Conservation (phyloP, 37 sponge, comb jelly and placozoan species). For the Cladorhizidae sp. region DNA sequence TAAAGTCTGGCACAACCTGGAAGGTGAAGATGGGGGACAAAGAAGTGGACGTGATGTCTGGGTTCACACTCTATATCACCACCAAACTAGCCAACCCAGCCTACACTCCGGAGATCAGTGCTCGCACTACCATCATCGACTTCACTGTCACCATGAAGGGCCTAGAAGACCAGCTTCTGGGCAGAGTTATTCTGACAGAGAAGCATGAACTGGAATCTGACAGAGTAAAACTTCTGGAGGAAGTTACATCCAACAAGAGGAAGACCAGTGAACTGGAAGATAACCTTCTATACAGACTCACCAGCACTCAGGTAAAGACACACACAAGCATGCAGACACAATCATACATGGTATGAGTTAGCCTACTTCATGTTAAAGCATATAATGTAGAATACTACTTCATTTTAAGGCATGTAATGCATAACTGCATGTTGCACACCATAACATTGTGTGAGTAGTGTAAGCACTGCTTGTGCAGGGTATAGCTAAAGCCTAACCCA, state of each 20-base stretch:
- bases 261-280: constrained; percentile 99
- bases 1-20: constrained; percentile 85
- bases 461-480: no score
- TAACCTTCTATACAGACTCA: constrained; percentile 93
- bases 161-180: constrained; percentile 97
- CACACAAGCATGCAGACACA: not conserved
- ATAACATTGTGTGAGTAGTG: no score
- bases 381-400: not conserved
- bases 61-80: constrained; percentile 94
- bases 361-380: no score
- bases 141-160: constrained; percentile 99
- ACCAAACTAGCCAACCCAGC: constrained; percentile 97
- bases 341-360: no score
- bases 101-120: constrained; percentile 98
- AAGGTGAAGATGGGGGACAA: constrained; percentile 99
- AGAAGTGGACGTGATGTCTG: constrained; percentile 96
- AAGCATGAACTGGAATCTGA: constrained; percentile 97
- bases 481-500: no score
- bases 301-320: constrained; percentile 75
- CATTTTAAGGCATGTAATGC: no score
- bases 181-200: constrained; percentile 97
- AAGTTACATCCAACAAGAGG: constrained; percentile 93
- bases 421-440: not conserved
- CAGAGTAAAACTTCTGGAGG: constrained; percentile 91
- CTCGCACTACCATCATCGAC: constrained; percentile 95